Evolutionary conservation across 2,888 invertebrate genomes (phyloP), one percentile per base, ranked within the genome.

Genomic region (Melanotus villosus): DNA sequence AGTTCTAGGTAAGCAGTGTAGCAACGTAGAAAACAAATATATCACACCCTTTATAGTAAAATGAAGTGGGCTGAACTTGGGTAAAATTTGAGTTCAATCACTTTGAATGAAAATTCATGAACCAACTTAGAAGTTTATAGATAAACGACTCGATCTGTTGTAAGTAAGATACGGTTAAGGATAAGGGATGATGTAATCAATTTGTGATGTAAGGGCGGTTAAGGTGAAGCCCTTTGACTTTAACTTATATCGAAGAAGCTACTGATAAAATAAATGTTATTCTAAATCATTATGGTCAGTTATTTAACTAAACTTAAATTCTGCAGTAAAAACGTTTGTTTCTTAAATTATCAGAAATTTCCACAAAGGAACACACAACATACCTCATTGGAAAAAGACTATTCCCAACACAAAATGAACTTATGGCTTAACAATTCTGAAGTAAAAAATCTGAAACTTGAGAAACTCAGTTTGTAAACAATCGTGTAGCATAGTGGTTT

Each of bases 21-120:
- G 30, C 30, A 50, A 50, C 30, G 50, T 1, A 52, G 18, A 52
- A 59, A 59, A 59, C 59, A 59, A 59, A 59, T 59, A 41, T 59
- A 59, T 59, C 59, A 59, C 26, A 26, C 30, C 9, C 45, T 30
- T 59, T 32, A 45, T 45, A 59, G 38, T 32, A 59, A 59, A 32
- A 52, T 52, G 30, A 52, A 14, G 26, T 14, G 30, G 3, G 1
- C 23, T 9, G 2, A 23, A 6, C 10, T 19, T 7, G 19, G 10
- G 9, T 9, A 19, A 21, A 45, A 21, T 21, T 2, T 16, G 41
- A 45, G n/a, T 10, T 19, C 43, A 18, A 43, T 43, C 6, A 21
- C 1, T n/a, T 47, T 4, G n/a, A 23, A 47, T 47, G 47, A 23
- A 47, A 47, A 47, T 47, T 21, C 23, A 47, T 47, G 23, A 47